Percentiles rank a stretch among this genome's conserved stretches.
Conservation (phyloP, 2,113 vertebrate genomes). For the Gila orcuttii region DNA sequence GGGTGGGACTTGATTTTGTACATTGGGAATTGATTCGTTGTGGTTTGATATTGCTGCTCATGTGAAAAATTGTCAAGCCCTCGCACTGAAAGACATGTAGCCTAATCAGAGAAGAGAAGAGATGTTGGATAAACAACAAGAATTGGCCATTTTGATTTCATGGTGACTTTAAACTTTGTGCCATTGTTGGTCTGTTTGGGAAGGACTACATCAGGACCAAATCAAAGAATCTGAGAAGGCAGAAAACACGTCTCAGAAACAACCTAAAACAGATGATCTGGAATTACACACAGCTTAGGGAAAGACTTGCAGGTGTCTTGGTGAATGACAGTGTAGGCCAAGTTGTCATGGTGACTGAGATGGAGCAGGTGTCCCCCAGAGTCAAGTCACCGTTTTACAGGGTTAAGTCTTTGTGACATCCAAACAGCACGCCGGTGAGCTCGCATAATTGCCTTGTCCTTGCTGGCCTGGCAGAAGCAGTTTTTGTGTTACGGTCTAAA, state of each 20-base stretch:
- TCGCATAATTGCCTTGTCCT: conserved; percentile 52
- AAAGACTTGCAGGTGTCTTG: conserved; percentile 47
- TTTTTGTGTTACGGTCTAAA: conserved; percentile 45
- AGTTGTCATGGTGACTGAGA: conserved; percentile 58
- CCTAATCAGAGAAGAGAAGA: too few relatives aligned
- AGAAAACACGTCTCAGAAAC: background rate
- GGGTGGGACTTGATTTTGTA: background rate
- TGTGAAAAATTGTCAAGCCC: background rate
- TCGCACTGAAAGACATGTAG: too few relatives aligned
- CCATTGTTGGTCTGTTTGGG: background rate
- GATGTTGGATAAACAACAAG: too few relatives aligned
- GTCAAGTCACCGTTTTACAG: conserved; percentile 59
- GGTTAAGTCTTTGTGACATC: conserved; percentile 64
- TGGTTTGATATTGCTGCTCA: background rate
- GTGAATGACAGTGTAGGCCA: conserved; percentile 60
- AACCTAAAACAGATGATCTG: conserved; percentile 14
- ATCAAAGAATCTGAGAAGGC: background rate
- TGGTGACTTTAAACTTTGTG: background rate
- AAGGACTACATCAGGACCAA: background rate
- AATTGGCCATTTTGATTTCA: too few relatives aligned
- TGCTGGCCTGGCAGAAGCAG: conserved; percentile 43
- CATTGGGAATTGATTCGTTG: background rate
- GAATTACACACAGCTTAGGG: conserved; percentile 8
- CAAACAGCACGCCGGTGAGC: conserved; percentile 49
- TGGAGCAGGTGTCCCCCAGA: conserved; percentile 62